Conservation (phyloP, 2,113 vertebrate genomes). For the Pavo muticus region DNA sequence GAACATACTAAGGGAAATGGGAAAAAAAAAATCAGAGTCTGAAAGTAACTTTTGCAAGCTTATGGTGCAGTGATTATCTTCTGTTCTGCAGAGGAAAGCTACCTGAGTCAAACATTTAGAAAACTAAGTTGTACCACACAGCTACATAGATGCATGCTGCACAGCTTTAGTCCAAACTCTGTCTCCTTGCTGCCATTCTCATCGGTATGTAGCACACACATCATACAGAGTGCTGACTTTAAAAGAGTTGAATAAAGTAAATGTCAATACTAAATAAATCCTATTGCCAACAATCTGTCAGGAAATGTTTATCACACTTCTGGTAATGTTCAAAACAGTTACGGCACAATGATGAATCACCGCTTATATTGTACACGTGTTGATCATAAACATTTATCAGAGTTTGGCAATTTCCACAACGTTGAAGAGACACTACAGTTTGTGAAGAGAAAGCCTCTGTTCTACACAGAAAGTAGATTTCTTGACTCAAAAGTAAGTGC, state of each 20-base stretch:
- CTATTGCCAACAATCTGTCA: conserved; percentile 37
- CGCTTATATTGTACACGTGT: conserved; percentile 47
- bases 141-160: neutral
- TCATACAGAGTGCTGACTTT: neutral
- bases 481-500: neutral
- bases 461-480: neutral
- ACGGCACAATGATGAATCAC: conserved; percentile 48
- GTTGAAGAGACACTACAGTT: neutral
- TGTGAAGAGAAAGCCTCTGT: neutral
- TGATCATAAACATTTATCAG: conserved; percentile 55
- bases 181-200: neutral
- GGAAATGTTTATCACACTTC: conserved; percentile 46
- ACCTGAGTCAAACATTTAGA: neutral
- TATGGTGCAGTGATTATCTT: neutral
- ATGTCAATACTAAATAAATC: conserved; percentile 58
- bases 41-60: neutral
- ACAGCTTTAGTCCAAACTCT: neutral
- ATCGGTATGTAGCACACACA: neutral
- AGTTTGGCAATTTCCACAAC: neutral
- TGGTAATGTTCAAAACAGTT: conserved; percentile 51
- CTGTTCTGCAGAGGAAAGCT: neutral
- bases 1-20: neutral
- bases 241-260: conserved; percentile 1
- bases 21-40: neutral
- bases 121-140: neutral